Percentiles rank a stretch among this genome's conserved stretches.
These are phyloP conservation scores for Mimumesa dahlbomi DNA, from an alignment of 2,888 invertebrate species.

Conservation along the genomic window DNA sequence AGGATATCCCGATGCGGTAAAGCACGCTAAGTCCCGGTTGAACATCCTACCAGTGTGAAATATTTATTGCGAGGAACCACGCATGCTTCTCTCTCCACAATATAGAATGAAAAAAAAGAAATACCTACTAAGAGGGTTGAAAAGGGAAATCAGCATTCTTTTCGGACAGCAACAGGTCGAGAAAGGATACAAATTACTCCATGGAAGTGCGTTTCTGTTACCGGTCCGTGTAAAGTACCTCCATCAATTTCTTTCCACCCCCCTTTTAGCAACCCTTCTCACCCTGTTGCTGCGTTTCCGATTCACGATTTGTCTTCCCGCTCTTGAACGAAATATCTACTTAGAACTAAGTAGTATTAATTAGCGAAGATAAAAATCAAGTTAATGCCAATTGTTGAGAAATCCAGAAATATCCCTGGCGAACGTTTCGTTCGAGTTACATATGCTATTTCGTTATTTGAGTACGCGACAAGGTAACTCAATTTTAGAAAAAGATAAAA, in stretches of 20 bases:
- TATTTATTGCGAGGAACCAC: conserved; percentile 50
- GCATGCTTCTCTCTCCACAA: conserved; percentile 19
- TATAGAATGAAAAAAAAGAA: conserved; percentile 45
- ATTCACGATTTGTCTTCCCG: background rate
- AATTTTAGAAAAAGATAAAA: too few relatives aligned
- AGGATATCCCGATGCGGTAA: conserved; percentile 23
- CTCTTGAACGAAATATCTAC: too few relatives aligned
- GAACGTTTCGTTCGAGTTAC: too few relatives aligned
- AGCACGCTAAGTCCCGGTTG: conserved; percentile 11
- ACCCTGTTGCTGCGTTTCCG: background rate
- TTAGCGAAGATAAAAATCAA: too few relatives aligned
- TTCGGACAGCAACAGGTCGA: conserved; percentile 60
- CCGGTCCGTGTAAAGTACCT: conserved; percentile 29
- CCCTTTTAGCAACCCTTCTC: background rate
- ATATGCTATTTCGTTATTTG: too few relatives aligned
- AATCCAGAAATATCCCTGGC: too few relatives aligned
- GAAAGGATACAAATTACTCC: conserved; percentile 60
- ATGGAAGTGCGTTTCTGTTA: conserved; percentile 36
- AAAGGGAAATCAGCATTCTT: conserved; percentile 52
- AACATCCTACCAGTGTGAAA: conserved; percentile 39
- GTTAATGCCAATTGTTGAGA: too few relatives aligned
- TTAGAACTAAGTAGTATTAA: too few relatives aligned
- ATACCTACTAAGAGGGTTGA: conserved; percentile 9
- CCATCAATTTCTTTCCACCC: conserved; percentile 50
- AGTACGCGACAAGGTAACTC: too few relatives aligned